Evolutionary conservation across 2,113 vertebrate species (phyloP).

Genomic region (Corydoras sp.): DNA sequence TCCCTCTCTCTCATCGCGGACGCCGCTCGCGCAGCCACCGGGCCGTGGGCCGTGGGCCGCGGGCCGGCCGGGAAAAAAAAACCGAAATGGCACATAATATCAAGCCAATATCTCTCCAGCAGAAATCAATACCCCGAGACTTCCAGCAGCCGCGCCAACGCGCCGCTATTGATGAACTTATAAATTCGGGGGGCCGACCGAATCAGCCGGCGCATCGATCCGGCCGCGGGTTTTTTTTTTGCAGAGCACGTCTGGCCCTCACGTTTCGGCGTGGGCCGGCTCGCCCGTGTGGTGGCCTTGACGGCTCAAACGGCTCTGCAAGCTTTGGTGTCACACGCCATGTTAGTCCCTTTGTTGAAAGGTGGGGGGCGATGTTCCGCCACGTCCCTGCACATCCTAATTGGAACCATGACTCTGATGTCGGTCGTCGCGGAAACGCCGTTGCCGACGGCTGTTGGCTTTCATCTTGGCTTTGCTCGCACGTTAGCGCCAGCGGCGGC

Average conservation of each 20-base stretch:
- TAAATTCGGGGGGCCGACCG: slow-evolving; percentile 27
- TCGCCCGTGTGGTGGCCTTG: neutral
- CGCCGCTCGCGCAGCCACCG: slow-evolving; percentile 21
- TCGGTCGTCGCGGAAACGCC: slow-evolving; percentile 12
- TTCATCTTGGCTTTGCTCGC: slow-evolving; percentile 14
- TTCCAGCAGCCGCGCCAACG: slow-evolving; percentile 16
- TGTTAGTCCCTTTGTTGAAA: slow-evolving; percentile 62
- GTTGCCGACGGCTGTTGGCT: slow-evolving; percentile 21
- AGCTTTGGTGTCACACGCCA: slow-evolving; percentile 59
- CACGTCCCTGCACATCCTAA: slow-evolving; percentile 13
- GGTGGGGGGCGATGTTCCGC: slow-evolving; percentile 37
- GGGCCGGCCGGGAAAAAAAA: slow-evolving; percentile 5
- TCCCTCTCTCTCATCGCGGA: slow-evolving; percentile 24
- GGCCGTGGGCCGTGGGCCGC: slow-evolving; percentile 12
- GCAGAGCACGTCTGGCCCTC: slow-evolving; percentile 42
- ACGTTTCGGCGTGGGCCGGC: slow-evolving; percentile 33
- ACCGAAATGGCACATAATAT: slow-evolving; percentile 29
- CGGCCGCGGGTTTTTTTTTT: slow-evolving; percentile 40
- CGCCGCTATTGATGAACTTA: slow-evolving; percentile 25
- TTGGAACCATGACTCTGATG: slow-evolving; percentile 14
- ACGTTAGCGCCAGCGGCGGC: slow-evolving; percentile 2
- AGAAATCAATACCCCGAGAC: slow-evolving; percentile 43
- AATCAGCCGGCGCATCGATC: slow-evolving; percentile 47
- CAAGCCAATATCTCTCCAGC: slow-evolving; percentile 30
- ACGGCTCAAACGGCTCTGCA: neutral